Evolutionary conservation across 2,113 vertebrate species (phyloP).

Genomic region (Sylvia atricapilla): DNA sequence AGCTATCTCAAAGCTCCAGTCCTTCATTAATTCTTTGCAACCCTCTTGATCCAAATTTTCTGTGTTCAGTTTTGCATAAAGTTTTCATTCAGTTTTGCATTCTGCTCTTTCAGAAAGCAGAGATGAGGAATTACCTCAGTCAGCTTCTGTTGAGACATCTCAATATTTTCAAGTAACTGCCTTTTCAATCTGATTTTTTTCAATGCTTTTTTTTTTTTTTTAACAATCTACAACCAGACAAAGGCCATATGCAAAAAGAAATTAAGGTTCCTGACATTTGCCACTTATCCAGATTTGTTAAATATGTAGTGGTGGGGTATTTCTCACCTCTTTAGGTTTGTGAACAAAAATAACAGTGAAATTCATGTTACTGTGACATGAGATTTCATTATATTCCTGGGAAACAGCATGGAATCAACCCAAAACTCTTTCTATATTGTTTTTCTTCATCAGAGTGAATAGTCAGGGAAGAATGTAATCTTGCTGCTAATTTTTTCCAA

Average conservation of each 20-base stretch:
- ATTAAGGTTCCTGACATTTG: too few relatives aligned
- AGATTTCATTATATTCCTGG: background rate
- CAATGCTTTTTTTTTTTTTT: too few relatives aligned
- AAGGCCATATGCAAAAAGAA: too few relatives aligned
- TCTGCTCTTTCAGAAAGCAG: background rate
- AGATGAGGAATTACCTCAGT: background rate
- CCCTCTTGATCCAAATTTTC: background rate
- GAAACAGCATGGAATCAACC: background rate
- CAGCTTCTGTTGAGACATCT: background rate
- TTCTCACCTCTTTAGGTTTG: background rate
- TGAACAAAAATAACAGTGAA: background rate
- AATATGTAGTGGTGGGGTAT: background rate
- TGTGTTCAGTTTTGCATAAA: background rate
- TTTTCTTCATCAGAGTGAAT: background rate
- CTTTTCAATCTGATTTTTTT: too few relatives aligned
- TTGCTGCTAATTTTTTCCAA: background rate
- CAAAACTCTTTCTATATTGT: background rate
- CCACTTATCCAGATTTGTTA: background rate
- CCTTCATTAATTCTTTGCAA: background rate
- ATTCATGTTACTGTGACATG: background rate
- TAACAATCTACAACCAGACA: too few relatives aligned
- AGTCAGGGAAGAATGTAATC: background rate
- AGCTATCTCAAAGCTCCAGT: background rate
- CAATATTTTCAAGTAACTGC: background rate
- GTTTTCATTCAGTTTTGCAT: too few relatives aligned